Percentiles rank a stretch among this genome's conserved stretches.
Conservation (phyloP, 2,888 invertebrate species). For the Conchocele bisecta region DNA sequence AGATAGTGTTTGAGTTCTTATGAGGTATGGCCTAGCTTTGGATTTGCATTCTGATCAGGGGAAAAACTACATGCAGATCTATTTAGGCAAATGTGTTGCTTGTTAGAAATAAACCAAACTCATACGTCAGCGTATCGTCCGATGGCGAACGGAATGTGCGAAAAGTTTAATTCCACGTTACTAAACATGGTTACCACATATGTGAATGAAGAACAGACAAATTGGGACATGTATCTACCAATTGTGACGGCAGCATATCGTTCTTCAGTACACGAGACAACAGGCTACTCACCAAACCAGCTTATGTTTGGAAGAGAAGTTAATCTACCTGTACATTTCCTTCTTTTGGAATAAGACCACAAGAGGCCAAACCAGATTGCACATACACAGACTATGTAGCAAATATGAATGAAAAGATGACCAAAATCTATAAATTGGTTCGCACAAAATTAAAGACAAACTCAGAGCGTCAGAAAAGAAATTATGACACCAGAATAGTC, state of each 20-base stretch:
- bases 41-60: conserved; percentile 6
- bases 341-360: no score
- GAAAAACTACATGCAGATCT: background rate
- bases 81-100: conserved; percentile 16
- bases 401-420: no score
- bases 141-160: background rate
- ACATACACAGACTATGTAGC: no score
- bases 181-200: conserved; percentile 16
- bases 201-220: conserved; percentile 13
- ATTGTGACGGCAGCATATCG: conserved; percentile 15
- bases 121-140: conserved; percentile 1
- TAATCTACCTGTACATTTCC: conserved; percentile 5
- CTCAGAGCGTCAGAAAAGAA: no score
- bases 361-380: no score
- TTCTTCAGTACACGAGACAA: conserved; percentile 8
- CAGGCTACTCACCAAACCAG: conserved; percentile 28
- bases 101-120: conserved; percentile 9
- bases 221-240: no score
- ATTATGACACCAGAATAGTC: no score
- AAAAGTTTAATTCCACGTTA: conserved; percentile 19
- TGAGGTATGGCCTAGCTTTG: conserved; percentile 7
- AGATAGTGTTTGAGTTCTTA: conserved; percentile 12
- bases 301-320: conserved; percentile 19
- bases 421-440: no score
- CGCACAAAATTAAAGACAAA: no score